Evolutionary conservation across 2,113 vertebrate species (phyloP), one percentile per base, ranked within the genome.

Genomic region (Pao palembangensis): DNA sequence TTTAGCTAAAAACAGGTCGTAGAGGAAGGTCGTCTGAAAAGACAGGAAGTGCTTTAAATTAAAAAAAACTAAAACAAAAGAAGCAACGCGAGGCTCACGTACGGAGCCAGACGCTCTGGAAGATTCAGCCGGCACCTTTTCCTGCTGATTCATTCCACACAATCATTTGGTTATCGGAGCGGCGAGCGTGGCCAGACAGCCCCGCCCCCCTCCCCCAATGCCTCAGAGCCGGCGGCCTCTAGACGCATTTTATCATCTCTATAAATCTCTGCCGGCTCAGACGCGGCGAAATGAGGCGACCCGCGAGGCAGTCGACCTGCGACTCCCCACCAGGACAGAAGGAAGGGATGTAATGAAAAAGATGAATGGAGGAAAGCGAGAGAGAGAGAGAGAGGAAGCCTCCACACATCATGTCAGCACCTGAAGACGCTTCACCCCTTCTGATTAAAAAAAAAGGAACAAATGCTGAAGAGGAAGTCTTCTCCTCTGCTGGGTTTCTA

Each of bases 231-330:
- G 3, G 31, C 71, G 76, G 74, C 82, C 83, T 86, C 79, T 80
- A 85, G 78, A 81, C 83, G 75, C 78, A 73, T 83, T 86, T 87
- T 87, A 88, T 88, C 78, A 78, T 84, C 76, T 75, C 81, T 64
- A 83, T 88, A 88, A 86, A 89, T 86, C 85, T 84, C 58, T 59
- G 67, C 79, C 52, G 75, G 81, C 84, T 76, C 79, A 81, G 78
- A 75, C 71, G 43, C 64, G 1, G 41, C 31, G 74, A 84, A 88
- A 87, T 88, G 84, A 85, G 84, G 69, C 73, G 71, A 86, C 71
- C 73, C 72, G 80, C 20, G 6, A 71, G 52, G 56, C 75, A 62
- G 76, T 64, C 81, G 81, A 83, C 79, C 85, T 78, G 83, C 54
- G 55, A 62, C 75, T 75, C 62, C 80, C 72, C 68, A 28, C 55